Percentiles rank a stretch among this genome's conserved stretches.
These are phyloP conservation scores for Tetramorium alpestre DNA, from an alignment of 1,140 invertebrate genomes.

Conservation along the genomic window DNA sequence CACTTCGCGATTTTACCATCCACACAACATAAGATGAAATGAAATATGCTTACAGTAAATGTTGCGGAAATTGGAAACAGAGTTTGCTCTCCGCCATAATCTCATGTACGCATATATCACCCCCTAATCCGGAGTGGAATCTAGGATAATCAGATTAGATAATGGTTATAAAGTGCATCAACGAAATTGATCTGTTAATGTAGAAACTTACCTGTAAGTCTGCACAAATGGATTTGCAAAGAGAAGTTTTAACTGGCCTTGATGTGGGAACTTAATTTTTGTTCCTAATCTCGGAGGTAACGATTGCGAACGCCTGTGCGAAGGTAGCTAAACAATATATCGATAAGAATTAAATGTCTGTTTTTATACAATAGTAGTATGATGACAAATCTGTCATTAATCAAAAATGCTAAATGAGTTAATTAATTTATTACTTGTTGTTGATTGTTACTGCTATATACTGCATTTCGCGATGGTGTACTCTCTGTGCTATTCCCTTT, in stretches of 20 bases:
- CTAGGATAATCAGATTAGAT: slow-evolving; percentile 65
- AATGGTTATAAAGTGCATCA: not conserved
- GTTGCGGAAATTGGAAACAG: slow-evolving; percentile 94
- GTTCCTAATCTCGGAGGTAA: slow-evolving; percentile 92
- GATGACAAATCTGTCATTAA: not conserved
- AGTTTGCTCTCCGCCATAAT: slow-evolving; percentile 96
- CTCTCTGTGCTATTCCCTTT: slow-evolving; percentile 90
- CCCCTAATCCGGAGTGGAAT: slow-evolving; percentile 95
- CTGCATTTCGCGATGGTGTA: slow-evolving; percentile 87
- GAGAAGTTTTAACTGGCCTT: slow-evolving; percentile 90
- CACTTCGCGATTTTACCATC: not conserved
- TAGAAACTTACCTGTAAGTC: slow-evolving; percentile 89
- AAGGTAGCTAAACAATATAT: slow-evolving; percentile 84
- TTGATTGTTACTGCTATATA: slow-evolving; percentile 76
- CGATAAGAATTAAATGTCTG: not conserved
- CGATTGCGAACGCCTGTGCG: slow-evolving; percentile 94
- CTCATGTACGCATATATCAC: slow-evolving; percentile 97
- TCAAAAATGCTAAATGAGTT: not conserved
- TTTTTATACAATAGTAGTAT: not conserved
- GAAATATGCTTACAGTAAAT: slow-evolving; percentile 92
- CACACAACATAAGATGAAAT: not conserved
- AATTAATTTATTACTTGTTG: slow-evolving; percentile 63
- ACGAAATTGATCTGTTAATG: not conserved
- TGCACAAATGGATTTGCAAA: slow-evolving; percentile 92
- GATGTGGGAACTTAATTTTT: slow-evolving; percentile 92